Evolutionary conservation across 2,888 invertebrate species (phyloP), one percentile per base, ranked within the genome.

Genomic region (Drosophila borealis): DNA sequence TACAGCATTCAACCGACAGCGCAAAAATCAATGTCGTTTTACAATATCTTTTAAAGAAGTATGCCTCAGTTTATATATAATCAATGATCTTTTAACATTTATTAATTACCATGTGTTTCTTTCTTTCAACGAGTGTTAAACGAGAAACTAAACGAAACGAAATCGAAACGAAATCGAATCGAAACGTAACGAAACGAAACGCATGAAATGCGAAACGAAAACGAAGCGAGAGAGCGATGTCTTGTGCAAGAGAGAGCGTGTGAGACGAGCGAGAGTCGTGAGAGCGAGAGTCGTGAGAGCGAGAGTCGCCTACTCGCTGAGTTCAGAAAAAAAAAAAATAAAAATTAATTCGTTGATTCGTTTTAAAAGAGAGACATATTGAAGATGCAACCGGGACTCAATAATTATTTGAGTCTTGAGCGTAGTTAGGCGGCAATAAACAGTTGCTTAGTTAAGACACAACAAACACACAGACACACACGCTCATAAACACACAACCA

Each of bases 31-130:
- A 96, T 93, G 96, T 98, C 83, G 95, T 98, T 91, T 96, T 98
- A 46, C 95, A 97, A 92, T 98, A 98, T 93, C 94, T 99, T 80
- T 94, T 98, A 76, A 95, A 96, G 93, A 98, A 97, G 96, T 97
- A 93, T 91, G 92, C 91, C 91, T 90, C 91, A 90, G 90, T 90
- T 91, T 85, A 78, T 80, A 80, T 86, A 81, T 84, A 74, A 79
- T 84, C 86, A 80, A 78, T 82, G 71, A 81, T 78, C 72, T 71
- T 68, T 60, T 72, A 75, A 88, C 73, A 83, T 81, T 78, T 88
- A 83, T 86, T 88, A 86, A 88, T 82, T 65, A 76, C 74, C 74
- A 76, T 77, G 69, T 76, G 75, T 80, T 88, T 86, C 76, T 86
- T 88, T 86, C 69, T 86, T 88, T 80, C 83, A 74, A 85, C 85